A percentile compares a stretch with the other conserved stretches of the same genome.
phyloP scores from a whole-genome alignment of 2,797 vertebrate genomes.

The Pipistrellus pipistrellus region DNA sequence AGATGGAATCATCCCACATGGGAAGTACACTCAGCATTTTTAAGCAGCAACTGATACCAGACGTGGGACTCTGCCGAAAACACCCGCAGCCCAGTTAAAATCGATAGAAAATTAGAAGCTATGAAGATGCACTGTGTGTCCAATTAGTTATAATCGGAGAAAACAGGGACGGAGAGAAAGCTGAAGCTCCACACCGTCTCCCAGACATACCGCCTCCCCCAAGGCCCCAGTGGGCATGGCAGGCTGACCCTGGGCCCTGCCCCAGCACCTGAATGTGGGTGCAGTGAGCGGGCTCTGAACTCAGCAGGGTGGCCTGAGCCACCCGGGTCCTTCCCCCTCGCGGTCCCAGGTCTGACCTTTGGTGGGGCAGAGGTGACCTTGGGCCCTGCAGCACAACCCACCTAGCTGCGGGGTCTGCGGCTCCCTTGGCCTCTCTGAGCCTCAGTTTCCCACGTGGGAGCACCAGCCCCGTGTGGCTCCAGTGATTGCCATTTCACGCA shows the following conservation, averaged over 20 bases:
- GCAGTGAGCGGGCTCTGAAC: background rate
- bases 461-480: rapidly evolving
- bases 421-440: background rate
- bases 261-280: conserved; percentile 22
- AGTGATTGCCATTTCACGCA: rapidly evolving
- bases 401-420: rapidly evolving
- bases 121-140: conserved; percentile 86
- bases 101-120: conserved; percentile 88
- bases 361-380: background rate
- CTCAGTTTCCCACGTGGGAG: background rate
- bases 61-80: conserved; percentile 83
- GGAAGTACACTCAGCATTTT: conserved; percentile 86
- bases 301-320: rapidly evolving
- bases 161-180: conserved; percentile 86
- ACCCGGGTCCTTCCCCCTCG: rapidly evolving
- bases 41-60: conserved; percentile 79
- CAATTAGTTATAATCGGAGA: conserved; percentile 89
- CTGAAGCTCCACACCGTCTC: conserved; percentile 60
- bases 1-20: conserved; percentile 84
- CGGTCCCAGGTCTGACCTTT: background rate
- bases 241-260: background rate
- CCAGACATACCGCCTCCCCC: background rate
- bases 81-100: conserved; percentile 84
- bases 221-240: rapidly evolving
- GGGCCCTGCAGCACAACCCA: background rate